A percentile compares a stretch with the other conserved stretches of the same genome.
Evolutionary conservation across 1,140 invertebrate genomes (phyloP).

Genomic region (Microplitis demolitor): DNA sequence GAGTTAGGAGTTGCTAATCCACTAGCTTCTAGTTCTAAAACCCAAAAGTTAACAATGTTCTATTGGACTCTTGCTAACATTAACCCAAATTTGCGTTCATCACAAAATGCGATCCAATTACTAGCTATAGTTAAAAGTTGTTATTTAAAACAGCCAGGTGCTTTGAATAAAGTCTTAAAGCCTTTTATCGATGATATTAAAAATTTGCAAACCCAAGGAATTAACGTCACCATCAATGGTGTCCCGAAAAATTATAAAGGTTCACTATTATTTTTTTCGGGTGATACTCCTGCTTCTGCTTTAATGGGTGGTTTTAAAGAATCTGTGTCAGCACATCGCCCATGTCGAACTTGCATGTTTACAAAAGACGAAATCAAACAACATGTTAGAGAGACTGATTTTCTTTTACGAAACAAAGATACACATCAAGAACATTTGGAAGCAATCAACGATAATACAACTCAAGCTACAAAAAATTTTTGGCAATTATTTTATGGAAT

Average conservation of each 20-base stretch:
- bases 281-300: slow-evolving; percentile 34
- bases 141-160: slow-evolving; percentile 11
- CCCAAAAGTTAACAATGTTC: slow-evolving; percentile 33
- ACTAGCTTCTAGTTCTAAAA: slow-evolving; percentile 6
- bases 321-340: slow-evolving; percentile 25
- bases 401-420: slow-evolving; percentile 12
- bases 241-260: slow-evolving; percentile 28
- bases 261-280: slow-evolving; percentile 22
- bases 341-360: slow-evolving; percentile 27
- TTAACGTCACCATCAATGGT: not conserved
- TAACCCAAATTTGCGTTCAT: slow-evolving; percentile 16
- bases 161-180: slow-evolving; percentile 8
- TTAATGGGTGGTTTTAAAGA: slow-evolving; percentile 31
- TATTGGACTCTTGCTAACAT: slow-evolving; percentile 35
- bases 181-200: slow-evolving; percentile 16
- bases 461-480: not conserved
- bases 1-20: slow-evolving; percentile 30
- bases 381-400: slow-evolving; percentile 9
- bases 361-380: slow-evolving; percentile 16
- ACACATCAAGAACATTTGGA: slow-evolving; percentile 25
- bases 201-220: slow-evolving; percentile 26
- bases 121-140: slow-evolving; percentile 16
- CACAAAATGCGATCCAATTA: slow-evolving; percentile 16
- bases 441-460: not conserved
- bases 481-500: slow-evolving; percentile 32